Evolutionary conservation across 2,113 vertebrate genomes (phyloP), one percentile per base, ranked within the genome.

Genomic region (Stercorarius parasiticus): DNA sequence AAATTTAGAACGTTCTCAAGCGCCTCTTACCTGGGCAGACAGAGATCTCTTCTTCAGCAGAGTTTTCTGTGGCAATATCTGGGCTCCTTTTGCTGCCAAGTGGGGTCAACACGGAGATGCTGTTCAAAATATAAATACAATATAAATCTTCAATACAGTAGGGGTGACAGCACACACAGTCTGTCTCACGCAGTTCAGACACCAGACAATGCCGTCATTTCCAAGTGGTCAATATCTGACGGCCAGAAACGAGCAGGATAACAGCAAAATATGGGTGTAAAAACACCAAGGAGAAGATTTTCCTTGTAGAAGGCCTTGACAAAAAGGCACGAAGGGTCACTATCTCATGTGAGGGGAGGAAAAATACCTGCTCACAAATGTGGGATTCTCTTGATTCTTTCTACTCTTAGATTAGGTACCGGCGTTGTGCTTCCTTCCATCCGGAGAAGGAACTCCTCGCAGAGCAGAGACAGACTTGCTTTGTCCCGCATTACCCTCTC

Each of bases 11-110:
- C 36, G 36, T 27, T 81, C 32, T 86, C 32, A 86, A 53, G n/a
- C 17, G 50, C 34, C 77, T 66, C 97, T 97, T 97, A 99, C 99
- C 99, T 98, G 99, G 99, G 96, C 99, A 99, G 62, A 98, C 43
- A 17, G 98, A 98, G 92, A 98, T 96, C 92, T 98, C 98, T 42
- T 97, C 98, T 62, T 97, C 98, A 89, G 95, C 85, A 90, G 95
- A 95, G 94, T 78, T 90, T 90, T 97, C 97, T 65, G 91, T 55
- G 61, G 66, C 92, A 95, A 56, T 71, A 79, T 94, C 96, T 79
- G 97, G 97, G 65, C 73, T 98, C 95, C 95, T 97, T 95, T 96
- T 97, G 90, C 74, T 92, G 69, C 87, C 92, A 91, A 98, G 94
- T 13, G 90, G 83, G 62, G 90, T 94, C 96, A 97, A 91, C 81